These are phyloP conservation scores for Salticus scenicus DNA, from an alignment of 2,888 invertebrate species.

Conservation along the genomic window DNA sequence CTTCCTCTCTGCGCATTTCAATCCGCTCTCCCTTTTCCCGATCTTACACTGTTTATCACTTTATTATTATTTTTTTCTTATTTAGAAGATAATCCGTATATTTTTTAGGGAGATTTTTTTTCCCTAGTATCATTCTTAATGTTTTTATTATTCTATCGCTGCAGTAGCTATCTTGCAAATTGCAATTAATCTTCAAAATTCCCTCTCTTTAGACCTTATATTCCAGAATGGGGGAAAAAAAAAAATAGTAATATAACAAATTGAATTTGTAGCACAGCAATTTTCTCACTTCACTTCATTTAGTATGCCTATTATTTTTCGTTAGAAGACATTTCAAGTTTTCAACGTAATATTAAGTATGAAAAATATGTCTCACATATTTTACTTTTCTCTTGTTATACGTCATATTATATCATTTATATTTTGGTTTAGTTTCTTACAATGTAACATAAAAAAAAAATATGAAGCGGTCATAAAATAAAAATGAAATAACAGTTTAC, in stretches of 20 bases:
- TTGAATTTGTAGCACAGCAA: not conserved
- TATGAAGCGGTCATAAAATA: not conserved
- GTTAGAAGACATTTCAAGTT: not conserved
- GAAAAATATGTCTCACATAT: not conserved
- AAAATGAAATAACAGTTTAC: not conserved
- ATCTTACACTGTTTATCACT: conserved; percentile 27
- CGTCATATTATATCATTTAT: not conserved
- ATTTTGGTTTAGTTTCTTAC: not conserved
- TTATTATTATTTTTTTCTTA: conserved; percentile 7
- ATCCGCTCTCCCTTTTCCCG: conserved; percentile 3
- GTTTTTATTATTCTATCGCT: conserved; percentile 37
- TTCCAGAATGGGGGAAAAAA: not conserved
- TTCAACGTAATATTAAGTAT: not conserved
- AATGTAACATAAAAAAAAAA: not conserved
- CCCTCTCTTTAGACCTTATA: not conserved
- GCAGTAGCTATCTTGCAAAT: conserved; percentile 23
- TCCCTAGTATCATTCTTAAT: not conserved
- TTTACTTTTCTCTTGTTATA: no score
- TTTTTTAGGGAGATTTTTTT: not conserved
- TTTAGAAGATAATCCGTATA: conserved; percentile 1
- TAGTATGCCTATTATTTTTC: conserved; percentile 7
- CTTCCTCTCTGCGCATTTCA: conserved; percentile 22
- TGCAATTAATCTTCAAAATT: conserved; percentile 45
- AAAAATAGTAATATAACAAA: not conserved
- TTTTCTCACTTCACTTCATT: conserved; percentile 9